Base-by-base conservation (phyloP, 2,888 invertebrate genomes). In the Epistrophella euchroma region DNA sequence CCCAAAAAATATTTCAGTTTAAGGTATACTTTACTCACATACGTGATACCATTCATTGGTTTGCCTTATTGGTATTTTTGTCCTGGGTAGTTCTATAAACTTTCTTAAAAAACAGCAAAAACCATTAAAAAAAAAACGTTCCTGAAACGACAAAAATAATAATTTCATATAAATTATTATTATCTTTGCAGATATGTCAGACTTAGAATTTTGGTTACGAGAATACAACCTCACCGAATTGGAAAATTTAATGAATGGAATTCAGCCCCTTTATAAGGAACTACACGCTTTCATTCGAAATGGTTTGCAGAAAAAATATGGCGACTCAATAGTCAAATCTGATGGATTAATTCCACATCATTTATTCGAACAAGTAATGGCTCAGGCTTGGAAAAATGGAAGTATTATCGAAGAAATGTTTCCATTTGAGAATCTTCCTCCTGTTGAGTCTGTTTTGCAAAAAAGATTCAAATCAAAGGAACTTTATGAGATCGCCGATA, bases 201-300 rank as follows among this genome's bases (percentile, higher is more conserved):
- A 28, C 5, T 6, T 66, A 9, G 35, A 66, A 0, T 35, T 47
- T 15, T 66, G 10, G 6, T 13, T 66, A 1, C 2, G 10, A 1
- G 37, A 68, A 0, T 50, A 35, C 15, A 50, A 68, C 9, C 1
- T 94, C 82, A 90, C 94, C 13, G 94, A 95, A 88, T 91, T 97
- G 10, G 94, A 94, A 2, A 93, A 93, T 75, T 90, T 96, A 0
- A 96, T 96, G 95, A 93, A 94, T 70, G 94, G 96, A 90, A 92
- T 97, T 58, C 94, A 94, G 88, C 97, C 97, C 0, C 91, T 97
- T 5, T 97, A 97, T 90, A 92, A 95, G 74, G 95, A 97, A 89
- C 92, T 97, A 11, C 97, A 97, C 90, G 96, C 96, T 0, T 97
- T 96, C 89, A 95, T 96, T 2, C 93, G 97, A 88, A 93, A 94